Evolutionary conservation across 2,797 vertebrate genomes (phyloP).

Genomic region (Microcaecilia unicolor): DNA sequence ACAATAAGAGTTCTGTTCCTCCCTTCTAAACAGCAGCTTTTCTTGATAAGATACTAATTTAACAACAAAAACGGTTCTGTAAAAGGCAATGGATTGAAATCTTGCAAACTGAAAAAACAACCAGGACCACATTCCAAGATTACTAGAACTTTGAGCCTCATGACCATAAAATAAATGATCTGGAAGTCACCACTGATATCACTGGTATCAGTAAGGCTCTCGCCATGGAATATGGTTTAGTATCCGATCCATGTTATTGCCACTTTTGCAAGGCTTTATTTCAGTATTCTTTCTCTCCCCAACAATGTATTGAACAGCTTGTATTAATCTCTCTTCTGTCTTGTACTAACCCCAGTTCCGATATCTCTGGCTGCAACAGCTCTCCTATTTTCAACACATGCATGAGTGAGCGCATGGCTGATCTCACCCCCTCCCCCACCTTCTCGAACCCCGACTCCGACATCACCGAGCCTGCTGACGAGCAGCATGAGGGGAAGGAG

Average conservation of each 20-base stretch:
- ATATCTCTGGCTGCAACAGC: slow-evolving; percentile 93
- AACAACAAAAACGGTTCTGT: no score
- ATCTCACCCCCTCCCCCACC: slow-evolving; percentile 95
- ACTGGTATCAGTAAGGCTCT: no score
- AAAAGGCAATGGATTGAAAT: no score
- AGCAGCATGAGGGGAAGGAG: slow-evolving; percentile 78
- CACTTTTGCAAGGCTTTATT: no score
- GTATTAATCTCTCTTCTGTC: slow-evolving; percentile 76
- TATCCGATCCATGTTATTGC: no score
- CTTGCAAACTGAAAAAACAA: no score
- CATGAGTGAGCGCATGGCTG: slow-evolving; percentile 97
- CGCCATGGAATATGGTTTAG: no score
- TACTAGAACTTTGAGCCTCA: no score
- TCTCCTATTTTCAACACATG: slow-evolving; percentile 97
- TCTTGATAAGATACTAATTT: no score
- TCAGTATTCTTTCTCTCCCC: slow-evolving; percentile 25
- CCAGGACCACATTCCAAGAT: no score
- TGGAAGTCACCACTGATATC: no score
- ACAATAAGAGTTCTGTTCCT: slow-evolving; percentile 2
- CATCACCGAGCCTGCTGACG: slow-evolving; percentile 87
- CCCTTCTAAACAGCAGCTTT: background rate
- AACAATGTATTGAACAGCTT: slow-evolving; percentile 44
- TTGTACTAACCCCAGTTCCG: slow-evolving; percentile 88
- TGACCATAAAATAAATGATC: no score
- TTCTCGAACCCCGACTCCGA: slow-evolving; percentile 90